These are phyloP conservation scores for Pseudorhombus dupliciocellatus DNA, from an alignment of 2,113 vertebrate species.

Conservation along the genomic window DNA sequence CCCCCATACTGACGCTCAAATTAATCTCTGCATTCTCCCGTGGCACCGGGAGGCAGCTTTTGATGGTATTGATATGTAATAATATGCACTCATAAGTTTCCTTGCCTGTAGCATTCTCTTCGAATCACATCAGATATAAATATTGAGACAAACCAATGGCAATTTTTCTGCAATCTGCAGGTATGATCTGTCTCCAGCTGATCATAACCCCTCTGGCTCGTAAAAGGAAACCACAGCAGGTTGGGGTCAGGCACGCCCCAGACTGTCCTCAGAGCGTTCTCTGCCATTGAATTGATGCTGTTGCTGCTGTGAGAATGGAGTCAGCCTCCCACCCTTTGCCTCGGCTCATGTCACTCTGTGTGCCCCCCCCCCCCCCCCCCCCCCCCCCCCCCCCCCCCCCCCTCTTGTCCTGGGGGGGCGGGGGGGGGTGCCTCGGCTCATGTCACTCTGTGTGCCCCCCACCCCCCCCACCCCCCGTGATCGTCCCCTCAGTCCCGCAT, in stretches of 20 bases:
- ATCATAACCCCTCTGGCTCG: slow-evolving; percentile 25
- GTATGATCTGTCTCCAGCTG: slow-evolving; percentile 47
- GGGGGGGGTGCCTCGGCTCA: too few relatives aligned
- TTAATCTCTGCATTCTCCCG: slow-evolving; percentile 51
- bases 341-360: slow-evolving; percentile 45
- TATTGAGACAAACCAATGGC: slow-evolving; percentile 46
- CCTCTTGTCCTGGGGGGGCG: too few relatives aligned
- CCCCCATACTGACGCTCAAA: slow-evolving; percentile 36
- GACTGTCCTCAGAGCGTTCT: slow-evolving; percentile 62
- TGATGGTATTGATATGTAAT: slow-evolving; percentile 49
- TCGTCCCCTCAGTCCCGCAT: slow-evolving; percentile 38
- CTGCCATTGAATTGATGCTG: slow-evolving; percentile 33
- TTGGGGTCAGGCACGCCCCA: slow-evolving; percentile 47
- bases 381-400: too few relatives aligned
- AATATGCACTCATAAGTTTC: slow-evolving; percentile 48
- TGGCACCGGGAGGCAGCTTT: slow-evolving; percentile 41
- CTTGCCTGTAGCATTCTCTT: slow-evolving; percentile 36
- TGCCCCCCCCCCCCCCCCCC: too few relatives aligned
- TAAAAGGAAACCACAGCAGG: slow-evolving; percentile 66
- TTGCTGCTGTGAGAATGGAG: slow-evolving; percentile 54
- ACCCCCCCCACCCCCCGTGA: background rate
- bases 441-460: too few relatives aligned
- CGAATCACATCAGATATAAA: slow-evolving; percentile 49
- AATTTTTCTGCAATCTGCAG: slow-evolving; percentile 46
- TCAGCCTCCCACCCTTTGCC: slow-evolving; percentile 45